Evolutionary conservation across 2,797 vertebrate genomes (phyloP).

Genomic region (Sebastolobus alascanus): DNA sequence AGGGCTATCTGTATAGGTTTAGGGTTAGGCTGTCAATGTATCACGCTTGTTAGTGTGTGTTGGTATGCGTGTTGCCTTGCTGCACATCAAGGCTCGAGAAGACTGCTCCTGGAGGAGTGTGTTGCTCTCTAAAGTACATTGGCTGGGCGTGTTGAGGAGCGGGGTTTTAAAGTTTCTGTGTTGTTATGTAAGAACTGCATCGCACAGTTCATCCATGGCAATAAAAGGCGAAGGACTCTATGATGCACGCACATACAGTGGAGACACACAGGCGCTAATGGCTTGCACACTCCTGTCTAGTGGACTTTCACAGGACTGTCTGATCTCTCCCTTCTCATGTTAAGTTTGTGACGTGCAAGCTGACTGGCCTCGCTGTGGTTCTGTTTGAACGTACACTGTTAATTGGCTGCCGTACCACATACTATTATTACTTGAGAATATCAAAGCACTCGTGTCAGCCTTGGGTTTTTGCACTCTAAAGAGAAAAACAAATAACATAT

Average conservation of each 20-base stretch:
- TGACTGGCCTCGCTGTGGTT: conserved; percentile 29
- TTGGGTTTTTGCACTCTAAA: neutral
- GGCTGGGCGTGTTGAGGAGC: conserved; percentile 21
- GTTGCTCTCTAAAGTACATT: conserved; percentile 28
- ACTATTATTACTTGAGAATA: conserved; percentile 14
- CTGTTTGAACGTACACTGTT: conserved; percentile 23
- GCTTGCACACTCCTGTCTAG: conserved; percentile 29
- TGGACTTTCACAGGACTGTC: conserved; percentile 12
- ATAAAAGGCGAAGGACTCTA: conserved; percentile 30
- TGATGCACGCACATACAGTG: conserved; percentile 23
- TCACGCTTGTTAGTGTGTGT: neutral
- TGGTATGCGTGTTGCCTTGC: neutral
- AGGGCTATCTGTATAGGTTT: neutral
- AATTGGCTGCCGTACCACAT: conserved; percentile 42
- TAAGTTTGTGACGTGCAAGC: conserved; percentile 45
- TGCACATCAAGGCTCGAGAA: conserved; percentile 7
- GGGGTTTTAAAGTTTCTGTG: conserved; percentile 41
- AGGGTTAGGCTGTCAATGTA: neutral
- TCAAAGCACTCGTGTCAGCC: conserved; percentile 3
- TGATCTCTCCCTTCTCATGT: conserved; percentile 32
- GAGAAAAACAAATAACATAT: neutral
- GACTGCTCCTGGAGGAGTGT: conserved; percentile 28
- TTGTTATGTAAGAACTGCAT: conserved; percentile 53
- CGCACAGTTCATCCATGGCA: conserved; percentile 16
- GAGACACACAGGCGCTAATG: conserved; percentile 15